Evolutionary conservation across 2,888 invertebrate genomes (phyloP), one percentile per base, ranked within the genome.

Genomic region (Mesochorus sp.): DNA sequence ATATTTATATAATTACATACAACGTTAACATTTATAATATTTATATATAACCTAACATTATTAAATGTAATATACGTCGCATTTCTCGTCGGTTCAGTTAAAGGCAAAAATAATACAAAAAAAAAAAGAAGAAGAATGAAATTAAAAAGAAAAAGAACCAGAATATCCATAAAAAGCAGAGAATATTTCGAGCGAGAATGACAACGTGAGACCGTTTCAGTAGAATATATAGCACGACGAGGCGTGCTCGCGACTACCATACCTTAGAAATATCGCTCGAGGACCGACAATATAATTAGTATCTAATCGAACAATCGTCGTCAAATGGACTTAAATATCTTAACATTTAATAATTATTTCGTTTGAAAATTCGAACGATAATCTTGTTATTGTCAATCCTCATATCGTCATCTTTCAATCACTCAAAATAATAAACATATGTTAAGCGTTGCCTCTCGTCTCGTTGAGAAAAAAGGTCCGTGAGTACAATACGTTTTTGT

Each of bases 21-120:
- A 88, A 88, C 85, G 83, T 83, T 85, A 88, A 88, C 88, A 88
- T 88, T 88, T 85, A 88, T 88, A 85, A 85, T 87, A 80, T 84
- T 83, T 83, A 83, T 82, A 67, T 82, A 86, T 85, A 85, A 87
- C 84, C 86, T 88, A 88, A 86, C 84, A 88, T 88, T 85, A 86
- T 86, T 85, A 85, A 88, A 88, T 86, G 84, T 83, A 83, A 84
- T 86, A 85, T 82, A 80, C 83, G 80, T 80, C 71, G 76, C 66
- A 74, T 76, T 70, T 80, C 78, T 77, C 81, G 79, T 81, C 76
- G 72, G 70, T 80, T 59, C 31, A 21, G 62, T 49, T 39, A 31
- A 66, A 73, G 72, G 70, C 57, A 67, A 28, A 78, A 51, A 72
- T 47, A 55, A 49, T 44, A 34, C 39, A 57, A 14, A 67, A 1